Evolutionary conservation across 2,888 invertebrate genomes (phyloP).

Genomic region (Platycheirus albimanus): DNA sequence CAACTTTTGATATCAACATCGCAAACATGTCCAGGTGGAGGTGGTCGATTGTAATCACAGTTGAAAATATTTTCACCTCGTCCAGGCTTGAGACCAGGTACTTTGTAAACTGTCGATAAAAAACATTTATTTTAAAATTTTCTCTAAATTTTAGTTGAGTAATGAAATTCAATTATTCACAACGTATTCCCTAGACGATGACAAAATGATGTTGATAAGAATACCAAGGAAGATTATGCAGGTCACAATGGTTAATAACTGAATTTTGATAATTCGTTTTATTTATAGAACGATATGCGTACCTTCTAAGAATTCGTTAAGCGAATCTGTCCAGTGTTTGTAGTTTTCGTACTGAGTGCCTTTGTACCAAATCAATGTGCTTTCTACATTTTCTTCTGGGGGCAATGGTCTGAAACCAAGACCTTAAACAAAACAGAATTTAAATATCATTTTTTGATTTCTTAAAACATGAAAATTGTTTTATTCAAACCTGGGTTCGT

Average conservation of each 20-base stretch:
- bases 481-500: slow-evolving; percentile 90
- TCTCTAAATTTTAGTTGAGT: no score
- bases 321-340: slow-evolving; percentile 89
- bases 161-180: no score
- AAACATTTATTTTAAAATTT: not conserved
- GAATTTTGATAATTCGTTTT: no score
- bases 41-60: slow-evolving; percentile 89
- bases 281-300: slow-evolving; percentile 77
- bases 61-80: slow-evolving; percentile 89
- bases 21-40: slow-evolving; percentile 91
- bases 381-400: slow-evolving; percentile 92
- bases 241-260: no score
- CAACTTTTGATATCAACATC: slow-evolving; percentile 92
- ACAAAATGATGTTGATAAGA: not conserved
- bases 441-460: no score
- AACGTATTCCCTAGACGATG: no score
- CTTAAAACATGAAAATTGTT: not conserved
- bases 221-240: no score
- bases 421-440: slow-evolving; percentile 82
- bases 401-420: slow-evolving; percentile 97
- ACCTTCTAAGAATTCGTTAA: slow-evolving; percentile 91
- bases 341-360: slow-evolving; percentile 90
- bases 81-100: slow-evolving; percentile 88
- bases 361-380: slow-evolving; percentile 97
- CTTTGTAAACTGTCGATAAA: slow-evolving; percentile 86